Evolutionary conservation across 2,888 invertebrate species (phyloP).

Genomic region (Himalopsyche anomala): DNA sequence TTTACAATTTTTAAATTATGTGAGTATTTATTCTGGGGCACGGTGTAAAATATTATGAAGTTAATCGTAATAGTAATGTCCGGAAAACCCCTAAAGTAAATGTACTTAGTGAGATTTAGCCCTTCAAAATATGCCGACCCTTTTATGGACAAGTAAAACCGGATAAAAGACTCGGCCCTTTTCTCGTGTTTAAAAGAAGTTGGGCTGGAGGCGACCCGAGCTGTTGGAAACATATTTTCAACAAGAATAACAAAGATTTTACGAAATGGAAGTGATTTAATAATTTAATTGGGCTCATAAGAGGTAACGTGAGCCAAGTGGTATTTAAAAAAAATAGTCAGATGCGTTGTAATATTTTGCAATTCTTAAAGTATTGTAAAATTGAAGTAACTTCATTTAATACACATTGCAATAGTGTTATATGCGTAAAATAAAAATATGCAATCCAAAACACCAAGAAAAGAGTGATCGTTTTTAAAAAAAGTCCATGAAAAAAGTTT

Average conservation of each 20-base stretch:
- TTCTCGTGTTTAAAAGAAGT: not conserved
- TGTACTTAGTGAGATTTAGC: slow-evolving; percentile 30
- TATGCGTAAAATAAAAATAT: no score
- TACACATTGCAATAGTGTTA: no score
- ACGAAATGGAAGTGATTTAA: not conserved
- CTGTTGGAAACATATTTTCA: not conserved
- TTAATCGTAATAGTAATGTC: not conserved
- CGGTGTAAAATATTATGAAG: slow-evolving; percentile 14
- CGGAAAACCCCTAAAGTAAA: not conserved
- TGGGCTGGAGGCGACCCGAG: not conserved
- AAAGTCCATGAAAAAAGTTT: no score
- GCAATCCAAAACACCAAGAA: no score
- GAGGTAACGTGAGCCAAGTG: no score
- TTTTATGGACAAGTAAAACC: slow-evolving; percentile 21
- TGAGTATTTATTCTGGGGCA: not conserved
- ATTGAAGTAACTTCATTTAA: no score
- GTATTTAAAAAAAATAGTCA: no score
- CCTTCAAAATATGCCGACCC: slow-evolving; percentile 20
- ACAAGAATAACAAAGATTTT: not conserved
- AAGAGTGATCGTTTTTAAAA: no score
- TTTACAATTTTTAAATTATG: no score
- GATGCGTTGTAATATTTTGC: no score
- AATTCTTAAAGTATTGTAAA: no score
- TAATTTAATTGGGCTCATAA: no score
- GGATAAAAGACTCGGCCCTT: not conserved